Percentiles rank a stretch among this genome's conserved stretches.
Conservation (phyloP, 2,888 invertebrate genomes). For the Tachina fera region DNA sequence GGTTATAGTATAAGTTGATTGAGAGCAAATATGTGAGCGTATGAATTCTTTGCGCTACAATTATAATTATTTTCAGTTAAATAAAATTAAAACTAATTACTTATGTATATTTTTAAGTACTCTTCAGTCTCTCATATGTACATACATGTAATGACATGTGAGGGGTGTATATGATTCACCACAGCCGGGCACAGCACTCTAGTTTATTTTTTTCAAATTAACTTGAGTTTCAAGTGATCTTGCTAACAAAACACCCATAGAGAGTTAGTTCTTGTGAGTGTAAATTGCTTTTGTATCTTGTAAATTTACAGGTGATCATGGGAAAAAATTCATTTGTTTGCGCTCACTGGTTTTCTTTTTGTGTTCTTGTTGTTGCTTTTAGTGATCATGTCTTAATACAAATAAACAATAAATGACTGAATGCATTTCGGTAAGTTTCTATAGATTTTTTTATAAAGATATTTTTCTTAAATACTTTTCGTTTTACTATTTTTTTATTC, state of each 20-base stretch:
- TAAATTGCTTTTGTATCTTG: slow-evolving; percentile 1
- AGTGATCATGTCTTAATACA: slow-evolving; percentile 42
- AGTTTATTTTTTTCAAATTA: slow-evolving; percentile 28
- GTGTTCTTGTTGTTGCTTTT: slow-evolving; percentile 3
- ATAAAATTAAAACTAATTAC: too few relatives aligned
- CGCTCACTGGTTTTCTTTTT: slow-evolving; percentile 26
- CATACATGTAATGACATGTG: too few relatives aligned
- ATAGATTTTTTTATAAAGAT: slow-evolving; percentile 9
- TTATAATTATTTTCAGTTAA: too few relatives aligned
- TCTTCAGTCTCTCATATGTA: too few relatives aligned
- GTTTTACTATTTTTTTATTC: not conserved
- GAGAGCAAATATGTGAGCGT: too few relatives aligned
- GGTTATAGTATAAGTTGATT: too few relatives aligned
- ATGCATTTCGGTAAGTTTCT: slow-evolving; percentile 49
- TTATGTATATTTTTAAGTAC: too few relatives aligned
- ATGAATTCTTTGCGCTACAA: too few relatives aligned
- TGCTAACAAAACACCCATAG: slow-evolving; percentile 5
- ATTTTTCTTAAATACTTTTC: slow-evolving; percentile 34
- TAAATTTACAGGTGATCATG: slow-evolving; percentile 67
- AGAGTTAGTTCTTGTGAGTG: not conserved
- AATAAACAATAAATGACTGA: slow-evolving; percentile 51
- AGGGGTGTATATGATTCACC: too few relatives aligned
- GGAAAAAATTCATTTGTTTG: slow-evolving; percentile 48
- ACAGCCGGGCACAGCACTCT: too few relatives aligned
- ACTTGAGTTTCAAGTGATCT: slow-evolving; percentile 55